Conservation (phyloP, 2,113 vertebrate genomes). For the Lutjanus erythropterus region DNA sequence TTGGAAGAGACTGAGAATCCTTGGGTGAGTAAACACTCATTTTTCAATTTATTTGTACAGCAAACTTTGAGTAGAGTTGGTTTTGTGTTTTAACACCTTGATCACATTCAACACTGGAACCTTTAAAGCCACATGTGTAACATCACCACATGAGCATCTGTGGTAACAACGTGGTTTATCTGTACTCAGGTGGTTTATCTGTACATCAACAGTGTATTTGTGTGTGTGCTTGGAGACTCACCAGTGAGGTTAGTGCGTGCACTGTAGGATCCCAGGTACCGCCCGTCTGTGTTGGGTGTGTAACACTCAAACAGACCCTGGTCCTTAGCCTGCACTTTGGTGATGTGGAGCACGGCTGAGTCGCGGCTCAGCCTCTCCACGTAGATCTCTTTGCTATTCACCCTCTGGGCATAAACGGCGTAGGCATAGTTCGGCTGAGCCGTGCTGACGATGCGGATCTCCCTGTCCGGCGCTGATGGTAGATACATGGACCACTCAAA, state of each 20-base stretch:
- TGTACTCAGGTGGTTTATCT: background rate
- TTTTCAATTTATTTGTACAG: background rate
- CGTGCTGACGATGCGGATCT: conserved; percentile 97
- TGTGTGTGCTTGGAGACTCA: conserved; percentile 77
- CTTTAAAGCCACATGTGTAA: no score
- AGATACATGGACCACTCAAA: conserved; percentile 98
- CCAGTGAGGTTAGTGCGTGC: conserved; percentile 92
- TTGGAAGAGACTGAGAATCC: no score
- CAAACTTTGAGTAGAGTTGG: background rate
- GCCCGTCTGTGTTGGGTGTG: conserved; percentile 88
- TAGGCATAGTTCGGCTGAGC: conserved; percentile 92
- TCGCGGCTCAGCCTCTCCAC: conserved; percentile 90
- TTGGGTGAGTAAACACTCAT: background rate
- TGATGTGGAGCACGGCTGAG: conserved; percentile 90
- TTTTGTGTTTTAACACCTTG: background rate
- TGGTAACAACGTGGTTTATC: background rate
- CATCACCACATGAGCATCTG: background rate
- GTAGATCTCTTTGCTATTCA: conserved; percentile 90
- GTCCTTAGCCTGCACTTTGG: conserved; percentile 90
- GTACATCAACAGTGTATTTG: background rate
- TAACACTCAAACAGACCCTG: conserved; percentile 88
- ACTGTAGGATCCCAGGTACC: conserved; percentile 87
- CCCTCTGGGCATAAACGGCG: conserved; percentile 89
- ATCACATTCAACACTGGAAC: background rate
- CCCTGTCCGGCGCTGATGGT: conserved; percentile 85